phyloP scores from a whole-genome alignment of 2,888 invertebrate genomes.

The Pecten maximus region DNA sequence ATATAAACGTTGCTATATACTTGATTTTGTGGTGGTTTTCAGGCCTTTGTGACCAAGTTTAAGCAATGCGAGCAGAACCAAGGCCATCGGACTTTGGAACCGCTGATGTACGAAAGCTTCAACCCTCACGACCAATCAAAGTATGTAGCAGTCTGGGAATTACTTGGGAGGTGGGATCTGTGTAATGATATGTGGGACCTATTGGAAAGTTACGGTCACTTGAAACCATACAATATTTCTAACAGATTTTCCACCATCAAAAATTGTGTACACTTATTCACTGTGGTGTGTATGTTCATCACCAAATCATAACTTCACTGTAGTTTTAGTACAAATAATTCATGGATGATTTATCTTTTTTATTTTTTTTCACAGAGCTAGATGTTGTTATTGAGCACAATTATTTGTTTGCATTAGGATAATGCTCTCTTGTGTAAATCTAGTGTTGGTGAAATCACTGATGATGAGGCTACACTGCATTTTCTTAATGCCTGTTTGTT shows the following conservation, averaged over 20 bases:
- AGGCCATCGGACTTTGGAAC: conserved; percentile 69
- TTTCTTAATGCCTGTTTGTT: no score
- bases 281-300: not conserved
- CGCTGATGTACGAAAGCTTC: conserved; percentile 76
- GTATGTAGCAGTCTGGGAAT: conserved; percentile 62
- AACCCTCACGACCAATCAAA: conserved; percentile 75
- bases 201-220: not conserved
- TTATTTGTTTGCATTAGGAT: not conserved
- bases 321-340: not conserved
- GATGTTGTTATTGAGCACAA: not conserved
- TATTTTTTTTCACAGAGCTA: not conserved
- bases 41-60: conserved; percentile 82
- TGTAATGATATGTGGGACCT: not conserved
- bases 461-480: no score
- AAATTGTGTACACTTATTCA: not conserved
- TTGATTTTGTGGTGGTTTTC: conserved; percentile 41
- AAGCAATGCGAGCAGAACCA: conserved; percentile 75
- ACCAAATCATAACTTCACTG: not conserved
- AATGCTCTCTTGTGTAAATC: not conserved
- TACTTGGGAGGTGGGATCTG: not conserved
- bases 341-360: not conserved
- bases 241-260: not conserved
- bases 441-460: no score
- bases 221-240: not conserved
- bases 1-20: no score